phyloP scores from a whole-genome alignment of 1,140 invertebrate species.

The Drosophila kikkawai region DNA sequence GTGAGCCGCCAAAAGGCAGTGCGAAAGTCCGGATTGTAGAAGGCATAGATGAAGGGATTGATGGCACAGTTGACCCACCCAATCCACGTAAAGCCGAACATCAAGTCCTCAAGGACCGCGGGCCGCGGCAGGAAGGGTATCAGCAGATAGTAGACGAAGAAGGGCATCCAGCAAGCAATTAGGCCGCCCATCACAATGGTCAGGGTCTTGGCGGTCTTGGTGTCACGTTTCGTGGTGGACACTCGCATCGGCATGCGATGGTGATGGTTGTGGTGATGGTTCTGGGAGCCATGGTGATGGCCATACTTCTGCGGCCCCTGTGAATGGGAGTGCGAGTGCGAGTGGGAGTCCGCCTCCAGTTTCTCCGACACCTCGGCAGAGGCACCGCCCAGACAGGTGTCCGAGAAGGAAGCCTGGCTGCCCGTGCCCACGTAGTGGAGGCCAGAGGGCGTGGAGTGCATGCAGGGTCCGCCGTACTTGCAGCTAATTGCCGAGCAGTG shows the following conservation, averaged over 20 bases:
- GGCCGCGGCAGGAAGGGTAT: constrained; percentile 89
- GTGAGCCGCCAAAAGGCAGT: constrained; percentile 93
- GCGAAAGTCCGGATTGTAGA: constrained; percentile 92
- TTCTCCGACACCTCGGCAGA: constrained; percentile 13
- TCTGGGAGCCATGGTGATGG: constrained; percentile 41
- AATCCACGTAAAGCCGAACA: constrained; percentile 94
- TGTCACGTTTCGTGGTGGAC: constrained; percentile 90
- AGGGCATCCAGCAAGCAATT: constrained; percentile 95
- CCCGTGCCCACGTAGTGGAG: constrained; percentile 70
- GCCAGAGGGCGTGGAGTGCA: constrained; percentile 51
- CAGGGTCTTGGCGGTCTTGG: constrained; percentile 95
- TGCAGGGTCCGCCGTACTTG: constrained; percentile 64
- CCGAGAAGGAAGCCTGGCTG: constrained; percentile 59
- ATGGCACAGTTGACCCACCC: constrained; percentile 97
- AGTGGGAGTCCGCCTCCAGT: constrained; percentile 35
- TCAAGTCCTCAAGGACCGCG: constrained; percentile 88
- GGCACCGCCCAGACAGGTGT: constrained; percentile 60
- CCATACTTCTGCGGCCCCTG: constrained; percentile 19
- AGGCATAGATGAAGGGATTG: constrained; percentile 95
- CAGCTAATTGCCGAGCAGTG: constrained; percentile 75
- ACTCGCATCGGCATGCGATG: constrained; percentile 86
- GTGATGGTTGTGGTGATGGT: constrained; percentile 45
- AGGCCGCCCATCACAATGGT: constrained; percentile 97
- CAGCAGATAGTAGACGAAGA: constrained; percentile 94
- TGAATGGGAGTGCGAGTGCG: constrained; percentile 12